Evolutionary conservation across 2,797 vertebrate species (phyloP), one percentile per base, ranked within the genome.

Genomic region (Acropternis orthonyx): DNA sequence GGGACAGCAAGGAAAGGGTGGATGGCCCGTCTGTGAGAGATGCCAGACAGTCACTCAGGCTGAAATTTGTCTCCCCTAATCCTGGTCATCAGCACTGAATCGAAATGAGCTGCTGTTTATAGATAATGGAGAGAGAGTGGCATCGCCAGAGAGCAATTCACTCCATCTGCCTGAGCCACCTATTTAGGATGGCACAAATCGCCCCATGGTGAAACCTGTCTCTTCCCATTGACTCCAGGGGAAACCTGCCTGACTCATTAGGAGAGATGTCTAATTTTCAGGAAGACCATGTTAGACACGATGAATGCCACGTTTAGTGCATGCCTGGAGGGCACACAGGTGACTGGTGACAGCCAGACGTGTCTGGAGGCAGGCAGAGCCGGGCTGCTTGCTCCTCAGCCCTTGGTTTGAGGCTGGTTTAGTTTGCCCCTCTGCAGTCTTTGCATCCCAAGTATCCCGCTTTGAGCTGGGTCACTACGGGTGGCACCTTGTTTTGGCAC

Each of bases 71-170:
- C 85, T 94, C 68, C 43, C 82, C 94, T 51, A 72, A 88, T 58
- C 93, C 80, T 1, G 13, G 65, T 68, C 89, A 95, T 85, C 85
- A 95, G 88, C 66, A 14, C 3, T 68, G 88, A 88, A 93, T 93
- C 1, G 0, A 78, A 93, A 96, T 85, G 88, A 95, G 88, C 90
- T 68, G 85, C 85, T 1, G 2, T 68, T 93, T 83, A 28, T 77
- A 80, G 91, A 32, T 95, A 95, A 96, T 94, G 84, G 94, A 95
- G 91, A 94, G 71, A 76, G 92, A 83, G 78, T 92, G 93, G 89
- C 91, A 94, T 26, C 88, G 72, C 88, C 85, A 88, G 85, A 77
- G 92, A 93, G 79, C 89, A 95, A 93, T 95, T 95, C 95, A 83
- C 85, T 92, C 94, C 82, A 48, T 83, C 94, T 95, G 89, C 94